A percentile compares a stretch with the other conserved stretches of the same genome.
Evolutionary conservation across 2,888 invertebrate genomes (phyloP).

Genomic region (Disparrhopalites patrizii): DNA sequence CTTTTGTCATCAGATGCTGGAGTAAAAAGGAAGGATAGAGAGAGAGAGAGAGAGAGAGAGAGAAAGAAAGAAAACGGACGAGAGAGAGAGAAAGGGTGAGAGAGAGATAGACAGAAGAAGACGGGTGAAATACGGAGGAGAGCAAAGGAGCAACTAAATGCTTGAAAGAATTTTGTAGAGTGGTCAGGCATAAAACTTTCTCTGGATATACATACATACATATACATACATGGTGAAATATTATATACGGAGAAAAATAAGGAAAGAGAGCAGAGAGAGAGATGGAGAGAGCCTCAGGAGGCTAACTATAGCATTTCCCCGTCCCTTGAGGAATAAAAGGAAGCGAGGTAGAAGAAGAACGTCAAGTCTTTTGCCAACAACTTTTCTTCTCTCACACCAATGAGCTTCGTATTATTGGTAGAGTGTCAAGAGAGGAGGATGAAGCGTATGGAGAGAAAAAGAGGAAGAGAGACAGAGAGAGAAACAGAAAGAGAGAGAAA

Average conservation of each 20-base stretch:
- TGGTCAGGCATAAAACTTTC: constrained; percentile 23
- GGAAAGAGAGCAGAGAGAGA: too few relatives aligned
- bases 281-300: background rate
- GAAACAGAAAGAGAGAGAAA: background rate
- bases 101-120: background rate
- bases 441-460: background rate
- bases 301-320: background rate
- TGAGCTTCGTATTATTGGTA: constrained; percentile 2
- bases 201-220: background rate
- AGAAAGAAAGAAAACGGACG: too few relatives aligned
- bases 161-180: constrained; percentile 23
- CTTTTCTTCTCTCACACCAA: constrained; percentile 4
- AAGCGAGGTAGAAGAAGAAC: background rate
- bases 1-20: too few relatives aligned
- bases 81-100: background rate
- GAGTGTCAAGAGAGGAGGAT: background rate
- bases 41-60: background rate
- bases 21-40: too few relatives aligned
- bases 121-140: constrained; percentile 2
- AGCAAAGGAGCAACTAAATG: constrained; percentile 22
- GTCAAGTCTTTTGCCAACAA: constrained; percentile 1
- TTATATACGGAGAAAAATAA: too few relatives aligned
- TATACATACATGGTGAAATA: constrained; percentile 1
- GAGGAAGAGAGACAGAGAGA: background rate
- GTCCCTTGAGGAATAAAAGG: background rate